Base-by-base conservation (phyloP, 1,140 invertebrate species). In the Anastatus disparis region DNA sequence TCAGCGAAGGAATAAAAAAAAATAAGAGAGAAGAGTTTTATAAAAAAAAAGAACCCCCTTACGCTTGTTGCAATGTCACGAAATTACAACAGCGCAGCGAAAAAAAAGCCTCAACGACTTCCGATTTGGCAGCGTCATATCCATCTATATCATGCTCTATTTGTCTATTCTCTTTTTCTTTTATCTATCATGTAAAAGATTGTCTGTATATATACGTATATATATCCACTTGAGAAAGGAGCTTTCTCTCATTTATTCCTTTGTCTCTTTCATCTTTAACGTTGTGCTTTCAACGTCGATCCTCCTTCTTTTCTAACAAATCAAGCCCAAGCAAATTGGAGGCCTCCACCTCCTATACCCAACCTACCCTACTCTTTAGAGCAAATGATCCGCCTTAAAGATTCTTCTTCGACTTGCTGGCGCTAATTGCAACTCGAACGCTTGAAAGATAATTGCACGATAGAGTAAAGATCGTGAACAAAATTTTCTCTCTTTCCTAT, bases 321-420 rank as follows among this genome's bases (percentile, higher is more conserved):
- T 81, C 76, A 75, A 78, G 72, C 67, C 38, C 29, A 7, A 44
- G 55, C 61, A 81, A 81, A 81, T 79, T 81, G 73, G 74, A 76
- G 72, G 26, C 31, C 9, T 26, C n/a, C n/a, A n/a, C n/a, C n/a
- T n/a, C n/a, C n/a, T n/a, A n/a, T n/a, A n/a, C n/a, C n/a, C n/a
- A 35, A 35, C 31, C 79, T 79, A 77, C n/a, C n/a, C n/a, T n/a
- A n/a, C n/a, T n/a, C n/a, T n/a, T n/a, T n/a, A n/a, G n/a, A n/a
- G 78, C 76, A 78, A 80, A 79, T 76, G 77, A 81, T 81, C 76
- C 63, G 69, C 61, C 74, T 79, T 77, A 72, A 78, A 77, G 76
- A 78, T 77, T 78, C 73, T 24, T 1, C n/a, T n/a, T n/a, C n/a
- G n/a, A n/a, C n/a, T n/a, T n/a, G n/a, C n/a, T n/a, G 15, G 1